phyloP scores from a whole-genome alignment of 2,113 vertebrate species.

The Chrysemys picta region DNA sequence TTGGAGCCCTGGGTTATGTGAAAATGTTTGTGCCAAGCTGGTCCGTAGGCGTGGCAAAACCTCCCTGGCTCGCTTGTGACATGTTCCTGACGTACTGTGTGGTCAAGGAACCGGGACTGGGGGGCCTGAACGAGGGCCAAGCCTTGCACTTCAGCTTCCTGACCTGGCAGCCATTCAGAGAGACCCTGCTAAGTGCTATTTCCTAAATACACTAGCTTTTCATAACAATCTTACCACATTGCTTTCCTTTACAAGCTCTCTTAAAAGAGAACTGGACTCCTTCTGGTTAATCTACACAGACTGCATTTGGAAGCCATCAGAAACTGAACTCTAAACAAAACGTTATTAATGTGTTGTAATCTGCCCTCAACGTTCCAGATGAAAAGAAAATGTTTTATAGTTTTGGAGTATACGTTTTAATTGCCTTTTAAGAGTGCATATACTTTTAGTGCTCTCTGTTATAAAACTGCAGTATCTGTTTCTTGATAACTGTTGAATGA shows the following conservation, averaged over 20 bases:
- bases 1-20: conserved; percentile 94
- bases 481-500: conserved; percentile 88
- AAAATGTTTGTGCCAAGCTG: conserved; percentile 85
- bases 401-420: conserved; percentile 86
- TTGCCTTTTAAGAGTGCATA: conserved; percentile 87
- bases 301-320: conserved; percentile 94
- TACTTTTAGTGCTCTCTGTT: conserved; percentile 86
- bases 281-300: conserved; percentile 90
- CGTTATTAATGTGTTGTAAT: conserved; percentile 94
- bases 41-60: conserved; percentile 73
- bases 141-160: conserved; percentile 93
- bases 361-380: conserved; percentile 91
- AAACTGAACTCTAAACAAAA: conserved; percentile 97
- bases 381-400: conserved; percentile 94
- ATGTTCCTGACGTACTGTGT: conserved; percentile 85
- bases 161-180: conserved; percentile 93
- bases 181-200: conserved; percentile 93
- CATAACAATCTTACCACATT: conserved; percentile 92
- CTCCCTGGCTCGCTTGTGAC: conserved; percentile 77
- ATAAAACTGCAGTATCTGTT: conserved; percentile 90
- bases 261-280: conserved; percentile 86
- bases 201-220: conserved; percentile 92
- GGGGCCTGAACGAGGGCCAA: conserved; percentile 87
- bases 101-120: conserved; percentile 84
- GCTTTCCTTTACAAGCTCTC: conserved; percentile 89